Base-by-base conservation (phyloP, 2,113 vertebrate genomes). In the Cygnus atratus region DNA sequence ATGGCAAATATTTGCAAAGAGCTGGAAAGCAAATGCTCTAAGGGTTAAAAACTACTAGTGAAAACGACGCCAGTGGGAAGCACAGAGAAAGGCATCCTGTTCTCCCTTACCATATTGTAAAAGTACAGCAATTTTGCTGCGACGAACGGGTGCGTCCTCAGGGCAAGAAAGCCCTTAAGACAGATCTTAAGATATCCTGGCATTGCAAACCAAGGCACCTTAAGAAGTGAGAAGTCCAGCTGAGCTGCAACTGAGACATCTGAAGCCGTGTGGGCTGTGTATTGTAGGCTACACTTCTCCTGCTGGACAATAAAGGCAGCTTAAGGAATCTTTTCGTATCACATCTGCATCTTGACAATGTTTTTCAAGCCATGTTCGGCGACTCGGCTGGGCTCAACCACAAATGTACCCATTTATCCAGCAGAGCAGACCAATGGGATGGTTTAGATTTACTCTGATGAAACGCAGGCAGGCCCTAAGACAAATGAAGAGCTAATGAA, bases 381-480 rank as follows among this genome's bases (percentile, higher is more conserved):
- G 89, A 89, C 92, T 88, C 90, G 15, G 4, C 57, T 8, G 82
- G 90, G 90, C 90, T 39, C 76, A 78, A 87, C 90, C 9, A 74
- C 59, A 73, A 75, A 88, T 2, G 67, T 41, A 17, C 52, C 82
- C 72, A 3, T 91, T 91, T 74, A 52, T 88, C 80, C 76, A 90
- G 75, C 87, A 67, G 72, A 46, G 61, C 82, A 74, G 46, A 87
- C 58, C 55, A 74, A 57, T 10, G 85, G 87, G 85, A 89, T 85
- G 82, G 35, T 95, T 91, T 80, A 77, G 83, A 93, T 94, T 95
- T 90, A 46, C 63, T 37, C 54, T 52, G 78, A 79, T 79, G 94
- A 95, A 79, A 76, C 6, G 2, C 77, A 85, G 91, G 72, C 57
- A 87, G 88, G 66, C 72, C 55, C 66, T 6, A 59, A 55, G 48